phyloP scores from a whole-genome alignment of 1,140 invertebrate species.

The Drosophila guanche region DNA sequence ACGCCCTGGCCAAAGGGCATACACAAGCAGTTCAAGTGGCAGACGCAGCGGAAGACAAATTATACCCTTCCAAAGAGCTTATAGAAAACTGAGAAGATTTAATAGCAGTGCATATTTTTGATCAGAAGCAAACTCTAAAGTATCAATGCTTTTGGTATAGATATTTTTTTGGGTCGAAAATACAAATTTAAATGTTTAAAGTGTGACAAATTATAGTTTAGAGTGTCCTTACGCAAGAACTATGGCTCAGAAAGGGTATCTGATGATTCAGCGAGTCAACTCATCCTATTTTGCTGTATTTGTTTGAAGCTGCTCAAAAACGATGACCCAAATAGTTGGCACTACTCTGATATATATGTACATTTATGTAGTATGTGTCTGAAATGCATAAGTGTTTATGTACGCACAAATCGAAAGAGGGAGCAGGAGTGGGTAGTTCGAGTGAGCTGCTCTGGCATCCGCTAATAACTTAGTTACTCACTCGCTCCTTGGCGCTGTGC shows the following conservation, averaged over 20 bases:
- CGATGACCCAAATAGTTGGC: conserved; percentile 65
- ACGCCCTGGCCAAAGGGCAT: conserved; percentile 50
- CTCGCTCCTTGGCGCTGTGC: conserved; percentile 52
- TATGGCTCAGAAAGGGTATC: no score
- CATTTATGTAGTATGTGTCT: conserved; percentile 9
- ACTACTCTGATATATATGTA: conserved; percentile 23
- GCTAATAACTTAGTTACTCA: conserved; percentile 71
- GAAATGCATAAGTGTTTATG: conserved; percentile 39
- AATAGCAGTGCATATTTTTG: no score
- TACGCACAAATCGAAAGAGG: conserved; percentile 13
- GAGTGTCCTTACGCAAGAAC: no score
- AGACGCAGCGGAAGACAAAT: conserved; percentile 29
- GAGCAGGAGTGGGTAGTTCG: not conserved
- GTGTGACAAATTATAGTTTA: no score
- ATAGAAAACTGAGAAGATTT: no score
- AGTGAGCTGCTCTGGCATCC: conserved; percentile 36
- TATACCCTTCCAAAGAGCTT: no score
- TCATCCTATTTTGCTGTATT: conserved; percentile 4
- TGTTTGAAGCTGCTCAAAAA: conserved; percentile 43
- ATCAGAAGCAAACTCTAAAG: no score
- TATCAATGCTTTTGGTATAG: no score
- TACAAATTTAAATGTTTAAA: no score
- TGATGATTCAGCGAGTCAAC: no score
- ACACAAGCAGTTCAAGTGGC: conserved; percentile 29
- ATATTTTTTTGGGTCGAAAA: no score